Base-by-base conservation (phyloP, 2,113 vertebrate genomes). In the Odobenus rosmarus region DNA sequence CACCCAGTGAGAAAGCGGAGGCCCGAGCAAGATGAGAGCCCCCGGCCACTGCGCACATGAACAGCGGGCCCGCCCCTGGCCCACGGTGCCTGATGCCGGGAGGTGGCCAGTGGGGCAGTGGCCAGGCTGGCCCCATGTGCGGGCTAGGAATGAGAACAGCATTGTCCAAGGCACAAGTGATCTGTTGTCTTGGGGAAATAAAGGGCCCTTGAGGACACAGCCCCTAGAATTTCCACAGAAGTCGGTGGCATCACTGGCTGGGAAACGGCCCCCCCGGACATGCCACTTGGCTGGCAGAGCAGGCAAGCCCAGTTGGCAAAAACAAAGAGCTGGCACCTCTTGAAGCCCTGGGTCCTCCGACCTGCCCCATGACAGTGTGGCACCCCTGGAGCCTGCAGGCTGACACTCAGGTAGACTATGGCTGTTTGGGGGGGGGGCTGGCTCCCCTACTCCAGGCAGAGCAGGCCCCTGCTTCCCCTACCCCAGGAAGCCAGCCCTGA, bases 91-190 rank as follows among this genome's bases (percentile, higher is more conserved):
- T 13, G 1, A 12, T 1, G 64, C 11, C 59, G 39, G 87, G 28
- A 85, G 79, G 71, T 89, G 59, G 62, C 61, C 3, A 7, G 77
- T 23, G 14, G 53, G 62, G n/a, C 93, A 83, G 90, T 3, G 3
- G 69, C 46, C 12, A 1, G 59, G 69, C 62, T 42, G 74, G n/a
- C 62, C 59, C n/a, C 24, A 7, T 2, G 26, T 28, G n/a, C 33
- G 53, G n/a, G 49, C 69, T 18, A 67, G 80, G 61, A 51, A 69
- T 95, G 86, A 97, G 59, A 57, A 82, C 0, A 2, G 46, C 81
- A 90, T 64, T 97, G 97, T 98, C 42, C 24, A 61, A 19, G 64
- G 46, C 57, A 97, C 94, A 97, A 93, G 55, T 8, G 11, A 93
- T 62, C 85, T 93, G 85, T 26, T 97, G 88, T 97, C 72, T 61